Evolutionary conservation across 2,888 invertebrate species (phyloP).

Genomic region (Pemphredon lugubris): DNA sequence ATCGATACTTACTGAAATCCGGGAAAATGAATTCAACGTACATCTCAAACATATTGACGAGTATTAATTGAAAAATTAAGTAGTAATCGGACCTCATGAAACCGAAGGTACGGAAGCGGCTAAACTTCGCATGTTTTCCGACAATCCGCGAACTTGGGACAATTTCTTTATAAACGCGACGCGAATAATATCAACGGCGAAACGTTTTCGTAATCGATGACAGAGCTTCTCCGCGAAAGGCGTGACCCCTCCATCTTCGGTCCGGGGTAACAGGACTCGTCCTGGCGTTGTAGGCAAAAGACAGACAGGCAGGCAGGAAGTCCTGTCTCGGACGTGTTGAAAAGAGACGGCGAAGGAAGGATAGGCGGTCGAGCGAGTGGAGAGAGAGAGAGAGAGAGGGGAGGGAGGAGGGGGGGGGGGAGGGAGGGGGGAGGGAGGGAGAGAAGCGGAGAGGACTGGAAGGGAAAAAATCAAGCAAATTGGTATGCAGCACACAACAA

Average conservation of each 20-base stretch:
- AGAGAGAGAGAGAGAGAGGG: slow-evolving; percentile 34
- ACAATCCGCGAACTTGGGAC: no score
- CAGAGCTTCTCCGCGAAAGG: background rate
- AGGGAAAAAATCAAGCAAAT: slow-evolving; percentile 84
- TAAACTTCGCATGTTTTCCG: no score
- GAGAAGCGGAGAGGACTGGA: slow-evolving; percentile 69
- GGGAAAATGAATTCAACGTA: no score
- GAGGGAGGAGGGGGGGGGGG: slow-evolving; percentile 56
- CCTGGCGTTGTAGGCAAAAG: slow-evolving; percentile 47
- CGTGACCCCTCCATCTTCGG: background rate
- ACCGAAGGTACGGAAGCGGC: no score
- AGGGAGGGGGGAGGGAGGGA: slow-evolving; percentile 70
- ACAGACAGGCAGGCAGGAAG: slow-evolving; percentile 24
- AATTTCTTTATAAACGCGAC: no score
- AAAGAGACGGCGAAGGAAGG: slow-evolving; percentile 67
- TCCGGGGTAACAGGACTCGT: slow-evolving; percentile 18
- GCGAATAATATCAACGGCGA: no score
- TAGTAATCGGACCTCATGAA: no score
- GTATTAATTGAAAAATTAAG: no score
- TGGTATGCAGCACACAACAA: slow-evolving; percentile 85
- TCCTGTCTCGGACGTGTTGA: slow-evolving; percentile 7
- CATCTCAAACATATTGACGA: no score
- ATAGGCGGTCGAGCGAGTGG: slow-evolving; percentile 56
- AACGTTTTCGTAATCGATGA: slow-evolving; percentile 6
- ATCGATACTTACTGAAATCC: no score